phyloP scores from a whole-genome alignment of 2,797 vertebrate genomes.

The Cheirogaleus major region DNA sequence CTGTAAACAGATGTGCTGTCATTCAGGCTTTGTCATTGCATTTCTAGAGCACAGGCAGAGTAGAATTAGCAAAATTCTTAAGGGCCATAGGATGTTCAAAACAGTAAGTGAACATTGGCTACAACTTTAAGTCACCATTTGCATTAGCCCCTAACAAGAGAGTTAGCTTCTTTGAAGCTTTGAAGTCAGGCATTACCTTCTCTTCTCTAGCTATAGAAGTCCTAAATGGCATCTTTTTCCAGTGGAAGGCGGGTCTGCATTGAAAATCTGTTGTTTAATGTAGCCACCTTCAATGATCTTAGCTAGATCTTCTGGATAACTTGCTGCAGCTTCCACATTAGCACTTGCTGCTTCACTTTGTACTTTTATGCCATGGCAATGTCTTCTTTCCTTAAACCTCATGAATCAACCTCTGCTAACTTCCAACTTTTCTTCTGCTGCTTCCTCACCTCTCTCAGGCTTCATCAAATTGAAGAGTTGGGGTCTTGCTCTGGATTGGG shows the following conservation, averaged over 20 bases:
- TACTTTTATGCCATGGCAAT: neutral
- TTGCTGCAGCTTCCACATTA: neutral
- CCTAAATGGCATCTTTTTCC: neutral
- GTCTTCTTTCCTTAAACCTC: neutral
- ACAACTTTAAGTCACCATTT: neutral
- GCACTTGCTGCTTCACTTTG: neutral
- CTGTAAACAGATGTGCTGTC: neutral
- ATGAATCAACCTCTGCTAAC: neutral
- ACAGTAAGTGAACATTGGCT: neutral
- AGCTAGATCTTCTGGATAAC: neutral
- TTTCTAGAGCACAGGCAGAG: neutral
- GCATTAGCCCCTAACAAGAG: neutral
- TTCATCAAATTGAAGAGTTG: neutral
- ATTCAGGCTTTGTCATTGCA: neutral
- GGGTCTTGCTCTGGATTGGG: neutral
- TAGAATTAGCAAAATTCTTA: neutral
- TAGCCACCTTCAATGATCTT: neutral
- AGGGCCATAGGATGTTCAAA: neutral
- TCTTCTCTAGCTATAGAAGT: neutral
- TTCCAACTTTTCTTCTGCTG: neutral
- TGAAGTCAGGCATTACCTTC: neutral
- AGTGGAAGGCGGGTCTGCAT: neutral
- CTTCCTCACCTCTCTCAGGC: neutral
- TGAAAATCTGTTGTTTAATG: neutral
- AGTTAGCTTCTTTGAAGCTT: neutral